Percentiles rank a stretch among this genome's conserved stretches.
Evolutionary conservation across 2,113 vertebrate species (phyloP).

Genomic region (Oophaga pumilio): DNA sequence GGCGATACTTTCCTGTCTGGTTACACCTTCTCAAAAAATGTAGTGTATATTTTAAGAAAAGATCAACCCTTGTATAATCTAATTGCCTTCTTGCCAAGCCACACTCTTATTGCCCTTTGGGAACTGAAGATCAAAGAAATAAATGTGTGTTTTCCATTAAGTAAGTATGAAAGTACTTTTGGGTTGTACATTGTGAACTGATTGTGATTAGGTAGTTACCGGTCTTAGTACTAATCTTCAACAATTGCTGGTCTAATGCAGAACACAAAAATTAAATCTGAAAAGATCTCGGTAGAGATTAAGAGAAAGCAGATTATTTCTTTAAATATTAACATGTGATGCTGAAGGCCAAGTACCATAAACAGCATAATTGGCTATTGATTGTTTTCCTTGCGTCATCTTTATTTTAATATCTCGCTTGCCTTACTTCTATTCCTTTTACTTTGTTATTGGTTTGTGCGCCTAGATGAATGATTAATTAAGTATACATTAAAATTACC

Average conservation of each 20-base stretch:
- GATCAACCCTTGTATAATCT: not conserved
- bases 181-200: not conserved
- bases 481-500: not conserved
- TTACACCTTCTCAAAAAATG: not conserved
- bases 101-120: not conserved
- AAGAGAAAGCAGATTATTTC: not conserved
- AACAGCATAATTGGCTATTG: not conserved
- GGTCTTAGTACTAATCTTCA: slow-evolving; percentile 27
- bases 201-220: slow-evolving; percentile 13
- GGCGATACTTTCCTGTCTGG: not conserved
- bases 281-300: slow-evolving; percentile 13
- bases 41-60: not conserved
- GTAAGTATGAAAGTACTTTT: slow-evolving; percentile 12
- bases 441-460: not conserved
- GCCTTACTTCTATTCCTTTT: not conserved
- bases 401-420: not conserved
- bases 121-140: not conserved
- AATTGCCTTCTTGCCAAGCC: not conserved
- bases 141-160: slow-evolving; percentile 23
- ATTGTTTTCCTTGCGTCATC: not conserved
- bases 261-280: not conserved
- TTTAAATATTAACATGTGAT: not conserved
- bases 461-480: not conserved
- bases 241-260: not conserved
- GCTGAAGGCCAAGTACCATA: not conserved